Conservation (phyloP, 1,140 invertebrate species). For the Brachionus asplanchnoidis region DNA sequence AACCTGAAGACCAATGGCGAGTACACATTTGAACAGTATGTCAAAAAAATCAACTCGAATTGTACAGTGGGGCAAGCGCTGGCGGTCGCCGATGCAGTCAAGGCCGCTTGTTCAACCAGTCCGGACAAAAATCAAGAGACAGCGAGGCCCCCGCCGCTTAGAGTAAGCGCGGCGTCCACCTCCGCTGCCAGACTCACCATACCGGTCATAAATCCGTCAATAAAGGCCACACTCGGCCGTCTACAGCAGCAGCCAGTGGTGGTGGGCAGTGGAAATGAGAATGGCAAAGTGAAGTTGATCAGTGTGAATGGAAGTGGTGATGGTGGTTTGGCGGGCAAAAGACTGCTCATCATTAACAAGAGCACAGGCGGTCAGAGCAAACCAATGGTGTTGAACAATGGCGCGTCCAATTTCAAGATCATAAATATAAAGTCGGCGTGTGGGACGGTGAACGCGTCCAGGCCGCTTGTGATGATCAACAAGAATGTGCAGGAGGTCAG, state of each 20-base stretch:
- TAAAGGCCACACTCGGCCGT: not conserved
- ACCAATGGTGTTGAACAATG: not conserved
- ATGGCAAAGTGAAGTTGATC: not conserved
- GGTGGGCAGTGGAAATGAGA: not conserved
- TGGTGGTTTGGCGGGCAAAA: not conserved
- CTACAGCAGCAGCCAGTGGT: not conserved
- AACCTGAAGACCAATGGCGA: not conserved
- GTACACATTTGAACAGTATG: constrained; percentile 35
- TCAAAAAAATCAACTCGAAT: constrained; percentile 33
- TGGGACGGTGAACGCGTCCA: not conserved
- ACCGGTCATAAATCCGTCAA: not conserved
- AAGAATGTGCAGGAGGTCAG: not conserved
- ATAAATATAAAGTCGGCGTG: not conserved
- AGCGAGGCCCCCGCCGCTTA: not conserved
- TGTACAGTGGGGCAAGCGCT: constrained; percentile 1
- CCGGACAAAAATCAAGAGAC: not conserved
- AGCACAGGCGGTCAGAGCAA: not conserved
- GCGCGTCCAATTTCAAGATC: not conserved
- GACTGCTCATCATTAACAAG: not conserved
- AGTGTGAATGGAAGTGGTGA: not conserved
- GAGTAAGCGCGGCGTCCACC: not conserved
- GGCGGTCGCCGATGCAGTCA: not conserved
- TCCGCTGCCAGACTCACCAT: not conserved
- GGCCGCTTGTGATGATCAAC: not conserved
- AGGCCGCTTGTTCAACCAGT: not conserved